Evolutionary conservation across 2,797 vertebrate species (phyloP).

Genomic region (Sphaeramia orbicularis): DNA sequence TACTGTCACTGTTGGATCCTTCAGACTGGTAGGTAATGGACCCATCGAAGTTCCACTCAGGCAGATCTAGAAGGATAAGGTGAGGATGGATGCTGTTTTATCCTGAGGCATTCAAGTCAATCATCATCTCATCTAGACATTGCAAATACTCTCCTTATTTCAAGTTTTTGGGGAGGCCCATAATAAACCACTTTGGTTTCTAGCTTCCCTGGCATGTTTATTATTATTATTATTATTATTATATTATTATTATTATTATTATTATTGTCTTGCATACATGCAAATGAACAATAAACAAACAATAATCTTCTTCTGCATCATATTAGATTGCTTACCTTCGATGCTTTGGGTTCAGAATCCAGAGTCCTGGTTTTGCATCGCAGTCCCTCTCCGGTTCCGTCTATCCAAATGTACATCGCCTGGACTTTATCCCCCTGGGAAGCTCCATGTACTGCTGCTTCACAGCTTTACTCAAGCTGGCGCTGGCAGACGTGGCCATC

Average conservation of each 20-base stretch:
- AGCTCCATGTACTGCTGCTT: constrained; percentile 96
- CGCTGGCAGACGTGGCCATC: constrained; percentile 94
- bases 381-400: constrained; percentile 95
- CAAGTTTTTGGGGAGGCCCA: too few relatives aligned
- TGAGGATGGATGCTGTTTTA: not conserved
- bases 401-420: constrained; percentile 98
- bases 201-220: too few relatives aligned
- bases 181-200: too few relatives aligned
- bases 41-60: constrained; percentile 98
- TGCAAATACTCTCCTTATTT: too few relatives aligned
- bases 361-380: constrained; percentile 96
- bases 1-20: constrained; percentile 99
- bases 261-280: too few relatives aligned
- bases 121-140: too few relatives aligned
- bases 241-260: too few relatives aligned
- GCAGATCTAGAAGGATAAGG: constrained; percentile 85
- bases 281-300: too few relatives aligned
- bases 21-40: constrained; percentile 97
- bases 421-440: constrained; percentile 94
- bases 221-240: too few relatives aligned
- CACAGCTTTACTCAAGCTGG: constrained; percentile 93
- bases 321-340: constrained; percentile 86
- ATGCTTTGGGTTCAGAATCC: constrained; percentile 93
- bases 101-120: not conserved
- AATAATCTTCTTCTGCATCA: too few relatives aligned